phyloP scores from a whole-genome alignment of 1,140 invertebrate genomes.

The Cryptotermes secundus region DNA sequence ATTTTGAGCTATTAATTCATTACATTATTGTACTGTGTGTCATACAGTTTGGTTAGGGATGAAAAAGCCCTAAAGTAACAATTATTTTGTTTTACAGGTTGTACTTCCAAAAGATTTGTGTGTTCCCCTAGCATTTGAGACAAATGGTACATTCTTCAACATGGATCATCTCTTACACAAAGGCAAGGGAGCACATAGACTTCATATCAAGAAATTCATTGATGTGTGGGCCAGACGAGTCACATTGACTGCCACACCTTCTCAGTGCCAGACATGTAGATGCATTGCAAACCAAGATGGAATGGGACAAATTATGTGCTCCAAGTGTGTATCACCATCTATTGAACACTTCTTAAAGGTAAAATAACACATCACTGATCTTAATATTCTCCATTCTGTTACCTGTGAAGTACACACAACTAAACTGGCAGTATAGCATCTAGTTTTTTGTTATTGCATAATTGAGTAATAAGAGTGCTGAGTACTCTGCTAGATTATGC shows the following conservation, averaged over 20 bases:
- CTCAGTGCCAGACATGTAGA: slow-evolving; percentile 51
- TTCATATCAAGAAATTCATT: slow-evolving; percentile 46
- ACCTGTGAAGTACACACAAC: not conserved
- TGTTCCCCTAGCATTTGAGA: slow-evolving; percentile 51
- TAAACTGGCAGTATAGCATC: not conserved
- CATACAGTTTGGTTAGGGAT: not conserved
- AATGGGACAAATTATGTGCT: slow-evolving; percentile 48
- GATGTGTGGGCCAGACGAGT: slow-evolving; percentile 49
- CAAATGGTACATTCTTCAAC: slow-evolving; percentile 53
- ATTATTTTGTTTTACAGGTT: slow-evolving; percentile 40
- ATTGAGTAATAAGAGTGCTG: not conserved
- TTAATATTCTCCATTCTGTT: no score
- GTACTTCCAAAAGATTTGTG: slow-evolving; percentile 51
- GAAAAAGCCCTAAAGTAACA: not conserved
- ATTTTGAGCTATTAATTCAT: not conserved
- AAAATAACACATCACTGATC: not conserved
- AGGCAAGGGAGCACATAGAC: not conserved
- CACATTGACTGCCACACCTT: slow-evolving; percentile 44
- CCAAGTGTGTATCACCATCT: slow-evolving; percentile 36
- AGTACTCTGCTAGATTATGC: not conserved
- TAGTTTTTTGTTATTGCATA: not conserved
- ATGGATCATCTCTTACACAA: slow-evolving; percentile 29
- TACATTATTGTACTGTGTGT: not conserved
- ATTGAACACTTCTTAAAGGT: slow-evolving; percentile 13
- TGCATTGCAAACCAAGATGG: slow-evolving; percentile 50